phyloP scores from a whole-genome alignment of 2,888 invertebrate genomes.

The Cistogaster globosa region DNA sequence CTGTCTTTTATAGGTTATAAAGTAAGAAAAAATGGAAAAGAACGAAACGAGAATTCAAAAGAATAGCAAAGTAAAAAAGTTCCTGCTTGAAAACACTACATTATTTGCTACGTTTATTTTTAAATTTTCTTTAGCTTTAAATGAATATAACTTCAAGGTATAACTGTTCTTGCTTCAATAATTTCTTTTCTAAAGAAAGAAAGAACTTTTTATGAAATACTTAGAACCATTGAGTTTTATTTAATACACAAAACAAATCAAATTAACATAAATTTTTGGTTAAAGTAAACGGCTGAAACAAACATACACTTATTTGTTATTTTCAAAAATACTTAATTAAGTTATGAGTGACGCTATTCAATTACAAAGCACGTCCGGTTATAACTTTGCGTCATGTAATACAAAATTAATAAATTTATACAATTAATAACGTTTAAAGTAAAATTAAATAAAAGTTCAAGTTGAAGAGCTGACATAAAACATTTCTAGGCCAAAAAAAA shows the following conservation, averaged over 20 bases:
- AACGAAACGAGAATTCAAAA: too few relatives aligned
- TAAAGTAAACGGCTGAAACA: not conserved
- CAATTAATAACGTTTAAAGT: not conserved
- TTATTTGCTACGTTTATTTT: too few relatives aligned
- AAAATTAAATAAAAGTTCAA: constrained; percentile 55
- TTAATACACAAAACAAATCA: constrained; percentile 12
- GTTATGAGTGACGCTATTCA: constrained; percentile 39
- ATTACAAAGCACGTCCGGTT: constrained; percentile 42
- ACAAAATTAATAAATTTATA: constrained; percentile 35
- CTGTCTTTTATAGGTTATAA: too few relatives aligned
- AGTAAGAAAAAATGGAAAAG: too few relatives aligned
- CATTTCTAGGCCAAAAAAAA: constrained; percentile 38
- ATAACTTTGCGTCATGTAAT: constrained; percentile 59
- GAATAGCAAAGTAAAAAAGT: too few relatives aligned
- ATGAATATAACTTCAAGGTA: too few relatives aligned
- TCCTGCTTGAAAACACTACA: too few relatives aligned
- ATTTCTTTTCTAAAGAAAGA: not conserved
- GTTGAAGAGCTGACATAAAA: constrained; percentile 52
- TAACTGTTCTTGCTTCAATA: not conserved
- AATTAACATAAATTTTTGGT: constrained; percentile 64
- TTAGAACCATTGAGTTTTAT: constrained; percentile 9
- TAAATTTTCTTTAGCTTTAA: too few relatives aligned
- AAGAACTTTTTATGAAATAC: not conserved
- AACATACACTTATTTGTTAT: not conserved
- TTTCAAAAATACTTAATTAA: not conserved